A percentile compares a stretch with the other conserved stretches of the same genome.
Conservation (phyloP, 2,797 vertebrate genomes). For the Spinibarbus caldwelli region DNA sequence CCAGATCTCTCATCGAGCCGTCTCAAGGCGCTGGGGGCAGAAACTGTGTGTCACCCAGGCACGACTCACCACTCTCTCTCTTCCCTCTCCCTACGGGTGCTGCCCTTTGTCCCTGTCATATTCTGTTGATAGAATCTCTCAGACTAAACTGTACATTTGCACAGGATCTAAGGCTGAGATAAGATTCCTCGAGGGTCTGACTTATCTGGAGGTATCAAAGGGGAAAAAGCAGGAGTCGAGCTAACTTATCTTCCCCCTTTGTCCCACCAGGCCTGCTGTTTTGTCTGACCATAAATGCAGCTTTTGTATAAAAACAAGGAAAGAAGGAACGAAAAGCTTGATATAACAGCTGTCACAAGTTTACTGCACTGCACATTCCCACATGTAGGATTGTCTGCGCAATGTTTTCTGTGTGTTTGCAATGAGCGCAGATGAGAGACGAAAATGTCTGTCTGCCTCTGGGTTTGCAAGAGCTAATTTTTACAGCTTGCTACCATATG, state of each 20-base stretch:
- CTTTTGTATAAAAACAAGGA: slow-evolving; percentile 2
- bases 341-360: slow-evolving; percentile 70
- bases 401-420: slow-evolving; percentile 16
- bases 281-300: slow-evolving; percentile 62
- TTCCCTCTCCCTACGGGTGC: slow-evolving; percentile 63
- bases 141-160: slow-evolving; percentile 80
- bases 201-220: slow-evolving; percentile 80
- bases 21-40: slow-evolving; percentile 38
- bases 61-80: slow-evolving; percentile 7
- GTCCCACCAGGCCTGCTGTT: slow-evolving; percentile 68
- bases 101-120: slow-evolving; percentile 74
- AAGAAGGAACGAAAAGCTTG: not conserved
- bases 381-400: slow-evolving; percentile 64
- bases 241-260: slow-evolving; percentile 63
- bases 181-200: slow-evolving; percentile 73
- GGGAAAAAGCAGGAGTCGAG: slow-evolving; percentile 66
- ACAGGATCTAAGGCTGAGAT: slow-evolving; percentile 76
- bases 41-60: slow-evolving; percentile 51
- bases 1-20: slow-evolving; percentile 35
- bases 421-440: slow-evolving; percentile 24
- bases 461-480: slow-evolving; percentile 43
- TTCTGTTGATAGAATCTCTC: slow-evolving; percentile 78
- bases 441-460: slow-evolving; percentile 39
- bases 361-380: slow-evolving; percentile 71
- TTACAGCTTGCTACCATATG: slow-evolving; percentile 47